Conservation (phyloP, 2,797 vertebrate genomes). For the Rhincodon typus region DNA sequence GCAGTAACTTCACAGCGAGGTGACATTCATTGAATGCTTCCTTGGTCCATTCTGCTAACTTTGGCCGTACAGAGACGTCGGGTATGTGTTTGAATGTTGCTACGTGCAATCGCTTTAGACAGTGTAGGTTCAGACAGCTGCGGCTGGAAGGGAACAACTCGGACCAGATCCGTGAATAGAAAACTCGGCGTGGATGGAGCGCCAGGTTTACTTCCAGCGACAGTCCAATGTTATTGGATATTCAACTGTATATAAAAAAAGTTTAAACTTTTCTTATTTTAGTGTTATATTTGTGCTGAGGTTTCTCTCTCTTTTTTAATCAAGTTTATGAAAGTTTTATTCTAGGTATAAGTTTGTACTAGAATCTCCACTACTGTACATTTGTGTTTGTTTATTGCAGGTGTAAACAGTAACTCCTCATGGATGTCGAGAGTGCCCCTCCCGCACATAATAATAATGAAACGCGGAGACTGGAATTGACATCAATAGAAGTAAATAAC, state of each 20-base stretch:
- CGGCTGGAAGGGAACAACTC: neutral
- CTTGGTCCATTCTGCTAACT: neutral
- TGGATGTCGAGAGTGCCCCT: conserved; percentile 13
- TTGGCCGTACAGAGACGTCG: neutral
- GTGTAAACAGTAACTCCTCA: neutral
- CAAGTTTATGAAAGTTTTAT: neutral
- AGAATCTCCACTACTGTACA: neutral
- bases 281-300: neutral
- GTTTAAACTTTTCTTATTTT: neutral
- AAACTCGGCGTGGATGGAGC: neutral
- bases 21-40: neutral
- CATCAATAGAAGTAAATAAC: neutral
- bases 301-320: neutral
- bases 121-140: neutral
- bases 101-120: neutral
- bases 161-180: neutral
- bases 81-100: neutral
- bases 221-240: neutral
- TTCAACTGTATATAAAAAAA: neutral
- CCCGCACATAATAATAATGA: neutral
- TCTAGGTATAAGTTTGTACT: neutral
- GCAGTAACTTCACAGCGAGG: neutral
- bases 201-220: neutral
- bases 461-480: neutral
- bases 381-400: neutral